Conservation (phyloP, 2,113 vertebrate genomes). For the Gasterosteus aculeatus region DNA sequence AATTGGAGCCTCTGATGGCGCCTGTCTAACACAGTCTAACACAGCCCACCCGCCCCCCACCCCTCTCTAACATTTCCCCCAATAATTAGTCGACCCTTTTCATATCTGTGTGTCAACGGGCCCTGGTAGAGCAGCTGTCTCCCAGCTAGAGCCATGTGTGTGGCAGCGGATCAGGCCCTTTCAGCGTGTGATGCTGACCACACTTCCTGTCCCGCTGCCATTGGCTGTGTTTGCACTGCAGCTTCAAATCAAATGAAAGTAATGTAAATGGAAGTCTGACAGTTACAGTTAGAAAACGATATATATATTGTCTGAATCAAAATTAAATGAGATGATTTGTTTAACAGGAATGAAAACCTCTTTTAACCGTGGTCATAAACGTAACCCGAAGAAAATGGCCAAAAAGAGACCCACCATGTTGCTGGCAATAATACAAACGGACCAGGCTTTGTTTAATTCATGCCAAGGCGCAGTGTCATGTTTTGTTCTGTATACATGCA, state of each 20-base stretch:
- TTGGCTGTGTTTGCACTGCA: slow-evolving; percentile 51
- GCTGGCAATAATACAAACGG: slow-evolving; percentile 42
- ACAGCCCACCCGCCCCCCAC: not conserved
- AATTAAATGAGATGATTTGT: not conserved
- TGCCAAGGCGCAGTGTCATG: slow-evolving; percentile 45
- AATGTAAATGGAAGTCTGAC: not conserved
- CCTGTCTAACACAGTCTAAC: slow-evolving; percentile 16
- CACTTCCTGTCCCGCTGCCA: slow-evolving; percentile 76
- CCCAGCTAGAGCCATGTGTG: slow-evolving; percentile 79
- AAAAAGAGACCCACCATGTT: slow-evolving; percentile 46
- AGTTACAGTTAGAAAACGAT: not conserved
- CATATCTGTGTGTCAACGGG: slow-evolving; percentile 78
- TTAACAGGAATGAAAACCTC: slow-evolving; percentile 9
- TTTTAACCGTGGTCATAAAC: not conserved
- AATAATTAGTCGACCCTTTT: slow-evolving; percentile 82
- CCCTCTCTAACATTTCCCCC: slow-evolving; percentile 37
- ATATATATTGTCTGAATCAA: not conserved
- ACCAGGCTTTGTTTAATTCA: slow-evolving; percentile 18
- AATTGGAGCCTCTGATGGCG: slow-evolving; percentile 23
- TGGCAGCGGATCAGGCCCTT: slow-evolving; percentile 76
- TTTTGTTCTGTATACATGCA: slow-evolving; percentile 41
- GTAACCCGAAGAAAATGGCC: slow-evolving; percentile 19
- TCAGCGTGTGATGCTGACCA: slow-evolving; percentile 67
- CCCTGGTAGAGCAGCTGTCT: slow-evolving; percentile 73
- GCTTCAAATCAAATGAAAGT: slow-evolving; percentile 2